Evolutionary conservation across 2,797 vertebrate species (phyloP), one percentile per base, ranked within the genome.

Genomic region (Eurystomus glaucurus): DNA sequence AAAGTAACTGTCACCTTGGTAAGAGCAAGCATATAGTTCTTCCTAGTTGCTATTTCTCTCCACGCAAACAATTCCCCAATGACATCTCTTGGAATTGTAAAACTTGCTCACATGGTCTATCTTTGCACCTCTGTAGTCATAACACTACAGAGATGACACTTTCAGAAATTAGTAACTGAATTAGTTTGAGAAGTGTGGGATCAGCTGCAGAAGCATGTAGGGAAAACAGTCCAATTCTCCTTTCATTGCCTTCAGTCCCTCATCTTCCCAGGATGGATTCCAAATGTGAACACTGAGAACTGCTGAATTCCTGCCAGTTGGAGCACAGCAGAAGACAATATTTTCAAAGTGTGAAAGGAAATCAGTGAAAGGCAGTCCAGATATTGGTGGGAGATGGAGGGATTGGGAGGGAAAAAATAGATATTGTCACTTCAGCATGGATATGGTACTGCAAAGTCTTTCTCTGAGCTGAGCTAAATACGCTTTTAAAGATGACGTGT

Each of bases 231-330:
- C 50, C 84, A 88, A 86, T 69, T 84, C 75, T 92, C 22, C 11
- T 68, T 82, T 75, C 65, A 61, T 50, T 93, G 69, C 62, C 61
- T 94, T 84, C 70, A 65, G 50, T 90, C 54, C 85, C 11, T 83
- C 37, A 54, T 88, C 50, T 80, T 96, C 58, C 84, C 75, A 87
- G 65, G 94, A 52, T 66, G 8, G 39, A 46, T 93, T 95, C 70
- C 69, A 97, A 92, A 90, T 41, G 5, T 80, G 60, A 97, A 71
- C 60, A 84, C 48, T 81, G 35, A 91, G 41, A 91, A 29, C 41
- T 92, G 72, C 66, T 90, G 80, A 95, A 83, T 92, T 97, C 25
- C 78, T 85, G 79, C 95, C 88, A 93, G 77, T 31, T 96, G 90
- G 66, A 95, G 55, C 54, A 84, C 23, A 79, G 80, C 48, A 96